Evolutionary conservation across 2,113 vertebrate genomes (phyloP).

Genomic region (Phrynocephalus versicolor): DNA sequence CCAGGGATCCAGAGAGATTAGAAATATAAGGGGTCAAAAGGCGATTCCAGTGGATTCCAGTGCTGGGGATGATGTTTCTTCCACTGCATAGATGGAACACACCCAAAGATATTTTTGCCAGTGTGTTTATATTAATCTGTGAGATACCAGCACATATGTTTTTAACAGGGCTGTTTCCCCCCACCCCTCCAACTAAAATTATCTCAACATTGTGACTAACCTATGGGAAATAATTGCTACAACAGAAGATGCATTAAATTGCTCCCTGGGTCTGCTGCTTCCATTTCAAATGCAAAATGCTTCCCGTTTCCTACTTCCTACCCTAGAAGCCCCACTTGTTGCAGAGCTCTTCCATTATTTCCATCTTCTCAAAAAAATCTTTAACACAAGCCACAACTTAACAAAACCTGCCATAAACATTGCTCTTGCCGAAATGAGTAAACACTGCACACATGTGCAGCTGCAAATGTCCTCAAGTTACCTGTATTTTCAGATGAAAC

Average conservation of each 20-base stretch:
- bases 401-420: not conserved
- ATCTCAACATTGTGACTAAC: not conserved
- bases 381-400: not conserved
- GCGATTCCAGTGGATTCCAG: too few species aligned
- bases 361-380: not conserved
- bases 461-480: slow-evolving; percentile 54
- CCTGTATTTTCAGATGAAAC: slow-evolving; percentile 51
- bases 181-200: not conserved
- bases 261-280: not conserved
- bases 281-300: not conserved
- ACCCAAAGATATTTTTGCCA: too few species aligned
- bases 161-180: not conserved
- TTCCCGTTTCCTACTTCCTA: not conserved
- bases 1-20: too few species aligned
- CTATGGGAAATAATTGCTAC: too few species aligned
- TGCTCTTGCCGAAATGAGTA: not conserved
- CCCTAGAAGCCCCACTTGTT: too few species aligned
- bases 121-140: not conserved
- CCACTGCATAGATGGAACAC: too few species aligned
- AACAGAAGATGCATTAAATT: not conserved
- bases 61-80: too few species aligned
- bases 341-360: not conserved
- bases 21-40: too few species aligned
- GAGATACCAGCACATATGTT: not conserved
- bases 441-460: not conserved